These are phyloP conservation scores for Hirtodrosophila cameraria DNA, from an alignment of 2,888 invertebrate species.

Conservation along the genomic window DNA sequence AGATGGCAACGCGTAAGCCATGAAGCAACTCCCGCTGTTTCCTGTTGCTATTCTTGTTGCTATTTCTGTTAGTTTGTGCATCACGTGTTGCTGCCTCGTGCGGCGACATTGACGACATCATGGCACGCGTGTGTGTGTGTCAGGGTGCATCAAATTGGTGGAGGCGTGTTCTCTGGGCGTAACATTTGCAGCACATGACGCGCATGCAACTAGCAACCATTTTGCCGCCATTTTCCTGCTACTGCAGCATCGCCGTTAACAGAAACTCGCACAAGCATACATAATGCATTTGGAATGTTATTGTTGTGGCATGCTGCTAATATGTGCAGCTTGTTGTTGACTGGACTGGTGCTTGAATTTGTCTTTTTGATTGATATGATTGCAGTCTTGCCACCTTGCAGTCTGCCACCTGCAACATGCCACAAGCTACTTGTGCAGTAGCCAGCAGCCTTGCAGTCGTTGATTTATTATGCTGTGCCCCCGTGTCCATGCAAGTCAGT, in stretches of 20 bases:
- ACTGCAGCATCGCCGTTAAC: constrained; percentile 27
- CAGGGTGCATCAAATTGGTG: constrained; percentile 3
- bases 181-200: constrained; percentile 15
- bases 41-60: constrained; percentile 6
- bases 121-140: constrained; percentile 3
- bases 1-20: constrained; percentile 38
- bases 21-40: constrained; percentile 7
- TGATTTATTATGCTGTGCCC: constrained; percentile 51
- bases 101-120: constrained; percentile 49
- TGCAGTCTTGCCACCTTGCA: constrained; percentile 25
- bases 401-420: constrained; percentile 4
- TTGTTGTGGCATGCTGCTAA: constrained; percentile 27
- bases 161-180: constrained; percentile 17
- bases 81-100: constrained; percentile 75
- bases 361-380: constrained; percentile 65
- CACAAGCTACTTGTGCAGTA: neutral
- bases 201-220: constrained; percentile 64
- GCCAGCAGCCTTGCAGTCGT: neutral
- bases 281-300: neutral
- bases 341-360: constrained; percentile 31
- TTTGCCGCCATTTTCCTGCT: constrained; percentile 72
- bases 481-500: constrained; percentile 3
- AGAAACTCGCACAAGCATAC: neutral
- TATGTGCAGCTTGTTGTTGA: constrained; percentile 19
- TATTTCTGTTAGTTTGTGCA: constrained; percentile 53